These are phyloP conservation scores for Sebastes oblongus DNA, from an alignment of 2,797 vertebrate species.

Conservation along the genomic window DNA sequence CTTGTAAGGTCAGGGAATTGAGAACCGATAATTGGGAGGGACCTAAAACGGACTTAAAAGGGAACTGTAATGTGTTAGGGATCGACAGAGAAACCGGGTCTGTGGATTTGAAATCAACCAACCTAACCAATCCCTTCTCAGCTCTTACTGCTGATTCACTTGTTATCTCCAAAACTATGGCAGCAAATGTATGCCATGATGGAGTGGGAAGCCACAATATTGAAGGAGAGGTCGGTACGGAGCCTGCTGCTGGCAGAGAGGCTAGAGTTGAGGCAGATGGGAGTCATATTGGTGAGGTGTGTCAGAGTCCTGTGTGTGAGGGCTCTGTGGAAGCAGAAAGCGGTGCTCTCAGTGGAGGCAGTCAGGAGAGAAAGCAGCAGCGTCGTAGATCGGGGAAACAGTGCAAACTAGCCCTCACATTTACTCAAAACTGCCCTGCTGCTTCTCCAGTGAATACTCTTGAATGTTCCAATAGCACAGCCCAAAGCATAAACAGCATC, in stretches of 20 bases:
- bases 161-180: not conserved
- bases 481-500: conserved; percentile 5
- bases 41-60: not conserved
- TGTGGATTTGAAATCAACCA: conserved; percentile 11
- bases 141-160: not conserved
- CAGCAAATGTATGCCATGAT: conserved; percentile 7
- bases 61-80: not conserved
- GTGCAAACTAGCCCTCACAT: conserved; percentile 88
- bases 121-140: not conserved
- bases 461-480: conserved; percentile 20
- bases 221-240: not conserved
- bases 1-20: not conserved
- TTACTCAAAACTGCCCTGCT: conserved; percentile 79
- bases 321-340: conserved; percentile 49
- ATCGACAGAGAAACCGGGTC: not conserved
- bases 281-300: conserved; percentile 14
- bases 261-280: conserved; percentile 8
- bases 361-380: conserved; percentile 74
- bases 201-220: not conserved
- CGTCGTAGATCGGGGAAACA: conserved; percentile 81
- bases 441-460: conserved; percentile 9
- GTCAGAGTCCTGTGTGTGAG: conserved; percentile 45
- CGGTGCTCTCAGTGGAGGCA: conserved; percentile 21
- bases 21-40: conserved; percentile 1
- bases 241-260: not conserved